phyloP scores from a whole-genome alignment of 2,797 vertebrate species.

The Bovichtus variegatus region DNA sequence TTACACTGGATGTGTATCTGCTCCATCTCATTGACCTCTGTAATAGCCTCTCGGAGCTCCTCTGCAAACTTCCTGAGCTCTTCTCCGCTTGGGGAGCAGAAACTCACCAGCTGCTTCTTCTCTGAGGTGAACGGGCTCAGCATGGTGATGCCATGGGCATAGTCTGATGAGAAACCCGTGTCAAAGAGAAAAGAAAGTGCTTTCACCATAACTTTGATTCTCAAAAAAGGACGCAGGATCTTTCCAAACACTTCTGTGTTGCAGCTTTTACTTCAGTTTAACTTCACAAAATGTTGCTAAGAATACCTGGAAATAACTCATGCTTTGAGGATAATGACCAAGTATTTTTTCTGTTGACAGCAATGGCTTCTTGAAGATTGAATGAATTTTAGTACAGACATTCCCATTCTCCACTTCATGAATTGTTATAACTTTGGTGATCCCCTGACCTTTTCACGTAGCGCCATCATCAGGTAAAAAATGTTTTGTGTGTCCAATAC shows the following conservation, averaged over 20 bases:
- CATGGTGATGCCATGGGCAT: slow-evolving; percentile 96
- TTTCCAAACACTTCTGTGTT: slow-evolving; percentile 10
- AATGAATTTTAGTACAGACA: no score
- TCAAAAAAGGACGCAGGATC: slow-evolving; percentile 13
- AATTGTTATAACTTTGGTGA: not conserved
- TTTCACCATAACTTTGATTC: slow-evolving; percentile 22
- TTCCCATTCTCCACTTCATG: no score
- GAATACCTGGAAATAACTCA: slow-evolving; percentile 6
- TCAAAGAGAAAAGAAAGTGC: slow-evolving; percentile 6
- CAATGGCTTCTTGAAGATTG: slow-evolving; percentile 1
- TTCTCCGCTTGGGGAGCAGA: slow-evolving; percentile 95
- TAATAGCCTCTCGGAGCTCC: slow-evolving; percentile 96
- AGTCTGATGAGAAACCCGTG: slow-evolving; percentile 83
- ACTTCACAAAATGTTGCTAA: slow-evolving; percentile 2
- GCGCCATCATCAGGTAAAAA: no score
- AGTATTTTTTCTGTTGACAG: slow-evolving; percentile 15
- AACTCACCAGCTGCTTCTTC: slow-evolving; percentile 97
- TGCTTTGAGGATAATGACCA: not conserved
- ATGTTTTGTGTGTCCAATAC: not conserved
- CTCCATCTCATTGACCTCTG: slow-evolving; percentile 98
- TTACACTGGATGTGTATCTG: slow-evolving; percentile 99
- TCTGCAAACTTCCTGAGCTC: slow-evolving; percentile 98
- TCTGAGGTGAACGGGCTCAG: slow-evolving; percentile 95
- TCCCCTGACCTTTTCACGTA: not conserved
- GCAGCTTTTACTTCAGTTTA: not conserved